Evolutionary conservation across 2,113 vertebrate genomes (phyloP).

Genomic region (Emydocephalus ijimae): DNA sequence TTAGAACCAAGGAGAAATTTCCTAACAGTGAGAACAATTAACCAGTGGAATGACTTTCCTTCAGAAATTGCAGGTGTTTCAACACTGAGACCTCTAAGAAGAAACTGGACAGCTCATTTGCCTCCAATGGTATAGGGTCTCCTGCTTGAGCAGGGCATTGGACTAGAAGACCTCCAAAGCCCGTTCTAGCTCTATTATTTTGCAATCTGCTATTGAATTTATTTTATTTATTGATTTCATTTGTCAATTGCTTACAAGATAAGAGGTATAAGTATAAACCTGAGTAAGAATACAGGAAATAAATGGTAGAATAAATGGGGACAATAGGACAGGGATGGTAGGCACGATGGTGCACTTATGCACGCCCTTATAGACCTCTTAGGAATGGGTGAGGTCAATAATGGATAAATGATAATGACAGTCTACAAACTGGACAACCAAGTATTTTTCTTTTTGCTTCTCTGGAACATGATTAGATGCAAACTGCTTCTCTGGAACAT

Average conservation of each 20-base stretch:
- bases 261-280: too few relatives aligned
- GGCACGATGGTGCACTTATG: too few relatives aligned
- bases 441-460: neutral
- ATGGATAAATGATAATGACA: neutral
- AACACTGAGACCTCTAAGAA: neutral
- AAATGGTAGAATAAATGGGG: too few relatives aligned
- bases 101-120: neutral
- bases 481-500: neutral
- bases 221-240: too few relatives aligned
- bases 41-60: neutral
- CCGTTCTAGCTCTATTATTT: neutral
- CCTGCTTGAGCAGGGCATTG: too few relatives aligned
- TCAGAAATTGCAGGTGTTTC: neutral
- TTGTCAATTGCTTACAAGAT: too few relatives aligned
- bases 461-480: neutral
- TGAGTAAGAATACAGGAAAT: too few relatives aligned
- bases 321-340: too few relatives aligned
- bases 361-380: too few relatives aligned
- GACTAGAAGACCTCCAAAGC: neutral
- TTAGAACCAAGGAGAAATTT: neutral
- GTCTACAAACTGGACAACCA: neutral
- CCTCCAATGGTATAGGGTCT: neutral
- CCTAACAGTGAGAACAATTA: neutral
- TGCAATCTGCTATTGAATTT: neutral
- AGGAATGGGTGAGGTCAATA: too few relatives aligned